phyloP scores from a whole-genome alignment of 2,888 invertebrate genomes.

The Mesorhabditis spiculigera region DNA sequence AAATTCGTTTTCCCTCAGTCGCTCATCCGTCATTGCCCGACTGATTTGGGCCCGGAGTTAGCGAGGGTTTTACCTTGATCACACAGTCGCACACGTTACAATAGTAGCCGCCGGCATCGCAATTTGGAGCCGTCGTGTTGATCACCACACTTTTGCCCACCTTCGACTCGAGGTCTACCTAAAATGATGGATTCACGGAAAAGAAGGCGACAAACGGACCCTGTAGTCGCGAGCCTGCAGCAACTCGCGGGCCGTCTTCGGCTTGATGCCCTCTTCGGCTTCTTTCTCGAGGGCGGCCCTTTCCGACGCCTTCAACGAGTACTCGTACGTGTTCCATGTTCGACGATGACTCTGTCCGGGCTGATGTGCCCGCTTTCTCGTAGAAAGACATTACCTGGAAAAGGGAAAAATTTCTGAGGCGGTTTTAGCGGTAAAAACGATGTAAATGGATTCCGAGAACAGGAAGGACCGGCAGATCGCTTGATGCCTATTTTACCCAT shows the following conservation, averaged over 20 bases:
- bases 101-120: constrained; percentile 96
- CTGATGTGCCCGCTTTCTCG: constrained; percentile 33
- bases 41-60: no score
- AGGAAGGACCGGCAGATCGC: no score
- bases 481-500: no score
- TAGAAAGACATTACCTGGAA: constrained; percentile 48
- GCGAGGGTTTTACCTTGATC: constrained; percentile 76
- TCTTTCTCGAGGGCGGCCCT: constrained; percentile 43
- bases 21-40: no score
- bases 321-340: constrained; percentile 88
- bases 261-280: constrained; percentile 65
- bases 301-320: constrained; percentile 75
- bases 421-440: no score
- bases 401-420: no score
- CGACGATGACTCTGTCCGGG: constrained; percentile 74
- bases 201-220: constrained; percentile 66
- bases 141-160: constrained; percentile 96
- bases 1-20: no score
- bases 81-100: constrained; percentile 99
- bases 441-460: no score
- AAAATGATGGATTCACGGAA: no score
- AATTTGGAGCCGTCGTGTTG: constrained; percentile 93
- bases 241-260: constrained; percentile 78
- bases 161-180: constrained; percentile 91
- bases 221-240: constrained; percentile 90